Base-by-base conservation (phyloP, 2,888 invertebrate species). In the Sminthurinus aureus region DNA sequence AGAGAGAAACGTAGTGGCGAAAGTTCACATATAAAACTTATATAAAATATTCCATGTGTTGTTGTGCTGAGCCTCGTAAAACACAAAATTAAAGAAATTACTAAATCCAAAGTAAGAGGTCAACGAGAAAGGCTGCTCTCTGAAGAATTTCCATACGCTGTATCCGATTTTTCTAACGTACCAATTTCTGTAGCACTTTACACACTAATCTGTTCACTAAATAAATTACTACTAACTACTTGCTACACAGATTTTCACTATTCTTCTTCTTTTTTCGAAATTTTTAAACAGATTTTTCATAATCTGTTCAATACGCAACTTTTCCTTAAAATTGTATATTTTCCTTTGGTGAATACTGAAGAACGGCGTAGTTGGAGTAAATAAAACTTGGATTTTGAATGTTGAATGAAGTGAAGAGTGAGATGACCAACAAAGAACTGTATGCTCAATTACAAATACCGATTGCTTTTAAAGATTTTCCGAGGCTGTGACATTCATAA, bases 381-480 rank as follows among this genome's bases (percentile, higher is more conserved):
- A 69, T 38, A 38, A 38, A 38, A n/a, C n/a, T n/a, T n/a, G n/a
- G n/a, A n/a, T n/a, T 6, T 38, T 38, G 38, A 6, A 38, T 38
- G 38, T 38, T 38, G 38, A 22, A 24, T 24, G 51, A 75, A 77
- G 76, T 76, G 83, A 81, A 66, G 51, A 38, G 74, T 38, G 22
- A 18, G 77, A 79, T 20, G 73, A 82, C 74, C 74, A 82, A 66
- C 52, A 66, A 73, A 50, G 77, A 81, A 83, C 83, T 84, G 51
- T 69, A 67, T 58, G 38, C n/a, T 20, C 69, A 84, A 20, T 67
- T 20, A 76, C 50, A 69, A 83, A 71, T 81, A 69, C 24, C 64
- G 69, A 81, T 83, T 83, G 84, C 84, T 84, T 84, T 84, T 84
- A 84, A 84, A 84, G 82, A 84, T 75, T 84, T 83, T 82, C 77